These are phyloP conservation scores for Dasyprocta punctata DNA, from an alignment of 2,113 vertebrate genomes.

Conservation along the genomic window DNA sequence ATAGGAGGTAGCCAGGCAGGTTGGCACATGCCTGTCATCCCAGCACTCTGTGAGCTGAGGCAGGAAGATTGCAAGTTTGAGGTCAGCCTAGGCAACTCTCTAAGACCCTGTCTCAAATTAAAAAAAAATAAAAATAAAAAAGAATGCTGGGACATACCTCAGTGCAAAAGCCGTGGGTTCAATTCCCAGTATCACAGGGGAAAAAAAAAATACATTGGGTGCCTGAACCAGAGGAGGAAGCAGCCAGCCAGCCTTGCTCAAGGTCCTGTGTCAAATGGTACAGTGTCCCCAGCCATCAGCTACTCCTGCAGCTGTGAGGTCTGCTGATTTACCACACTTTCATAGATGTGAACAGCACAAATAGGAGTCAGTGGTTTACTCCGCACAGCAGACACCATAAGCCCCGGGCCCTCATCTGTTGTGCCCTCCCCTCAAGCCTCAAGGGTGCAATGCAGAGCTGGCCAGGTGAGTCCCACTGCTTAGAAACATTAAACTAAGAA, in stretches of 20 bases:
- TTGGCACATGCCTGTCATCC: background rate
- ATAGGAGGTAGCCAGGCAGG: background rate
- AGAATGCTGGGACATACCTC: background rate
- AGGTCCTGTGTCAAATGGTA: background rate
- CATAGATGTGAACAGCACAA: background rate
- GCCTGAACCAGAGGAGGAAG: background rate
- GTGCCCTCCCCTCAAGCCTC: background rate
- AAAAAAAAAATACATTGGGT: background rate
- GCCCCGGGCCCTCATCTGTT: background rate
- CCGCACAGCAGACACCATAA: background rate
- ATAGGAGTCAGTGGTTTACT: background rate
- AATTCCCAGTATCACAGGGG: too few relatives aligned
- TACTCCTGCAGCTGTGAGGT: background rate
- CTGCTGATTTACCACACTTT: background rate
- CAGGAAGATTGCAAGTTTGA: background rate
- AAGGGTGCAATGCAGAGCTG: fast-evolving
- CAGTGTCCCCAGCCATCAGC: background rate
- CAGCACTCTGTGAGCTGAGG: background rate
- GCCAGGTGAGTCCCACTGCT: background rate
- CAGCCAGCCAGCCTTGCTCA: background rate
- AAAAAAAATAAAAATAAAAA: background rate
- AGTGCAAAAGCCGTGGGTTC: background rate
- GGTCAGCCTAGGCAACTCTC: background rate
- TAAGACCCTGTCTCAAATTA: background rate
- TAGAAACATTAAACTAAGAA: background rate